phyloP scores from a whole-genome alignment of 1,140 invertebrate genomes.

The Pseudoatta argentina region DNA sequence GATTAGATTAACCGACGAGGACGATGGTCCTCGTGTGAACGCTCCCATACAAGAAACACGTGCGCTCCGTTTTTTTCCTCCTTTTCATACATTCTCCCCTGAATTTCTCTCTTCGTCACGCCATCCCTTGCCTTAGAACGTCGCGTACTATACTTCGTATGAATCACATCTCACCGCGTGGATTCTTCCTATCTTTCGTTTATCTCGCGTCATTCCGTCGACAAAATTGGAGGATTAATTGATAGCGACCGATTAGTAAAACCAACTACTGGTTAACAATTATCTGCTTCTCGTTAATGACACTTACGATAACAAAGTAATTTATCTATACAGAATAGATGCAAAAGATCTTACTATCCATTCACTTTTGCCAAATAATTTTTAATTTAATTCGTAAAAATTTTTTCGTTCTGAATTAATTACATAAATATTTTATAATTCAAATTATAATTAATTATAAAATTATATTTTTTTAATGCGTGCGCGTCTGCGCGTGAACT shows the following conservation, averaged over 20 bases:
- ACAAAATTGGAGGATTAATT: constrained; percentile 44
- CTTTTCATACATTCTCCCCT: constrained; percentile 37
- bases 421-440: not conserved
- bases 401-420: not conserved
- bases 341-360: not conserved
- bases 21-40: constrained; percentile 81
- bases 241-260: constrained; percentile 9
- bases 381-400: not conserved
- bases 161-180: constrained; percentile 60
- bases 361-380: not conserved
- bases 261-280: constrained; percentile 15
- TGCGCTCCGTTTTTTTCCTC: constrained; percentile 74
- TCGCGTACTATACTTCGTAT: constrained; percentile 58
- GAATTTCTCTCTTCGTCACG: constrained; percentile 48
- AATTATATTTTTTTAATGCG: not conserved
- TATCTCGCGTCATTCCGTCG: constrained; percentile 55
- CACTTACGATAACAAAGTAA: not conserved
- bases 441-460: not conserved
- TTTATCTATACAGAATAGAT: not conserved
- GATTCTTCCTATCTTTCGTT: constrained; percentile 52
- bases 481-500: not conserved
- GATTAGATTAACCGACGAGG: constrained; percentile 81
- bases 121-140: constrained; percentile 40
- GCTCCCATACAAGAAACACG: constrained; percentile 81
- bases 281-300: not conserved